Conservation (phyloP, 2,797 vertebrate genomes). For the Simalia tracyae region DNA sequence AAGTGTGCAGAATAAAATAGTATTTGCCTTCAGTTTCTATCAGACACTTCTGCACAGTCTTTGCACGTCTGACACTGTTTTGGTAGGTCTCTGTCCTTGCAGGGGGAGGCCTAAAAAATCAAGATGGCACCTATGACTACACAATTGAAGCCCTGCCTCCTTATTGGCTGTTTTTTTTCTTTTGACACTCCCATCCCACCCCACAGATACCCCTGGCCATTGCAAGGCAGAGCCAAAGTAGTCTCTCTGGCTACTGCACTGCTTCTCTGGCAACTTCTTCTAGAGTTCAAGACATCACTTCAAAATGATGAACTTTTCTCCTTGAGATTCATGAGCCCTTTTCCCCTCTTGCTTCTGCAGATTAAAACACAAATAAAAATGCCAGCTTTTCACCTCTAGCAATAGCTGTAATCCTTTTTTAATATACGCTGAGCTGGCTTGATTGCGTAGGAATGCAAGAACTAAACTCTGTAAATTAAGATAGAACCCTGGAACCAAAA, state of each 20-base stretch:
- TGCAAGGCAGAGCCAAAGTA: background rate
- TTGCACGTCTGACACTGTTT: background rate
- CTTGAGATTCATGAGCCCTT: background rate
- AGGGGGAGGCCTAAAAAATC: background rate
- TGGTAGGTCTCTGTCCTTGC: background rate
- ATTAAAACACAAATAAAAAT: conserved; percentile 4
- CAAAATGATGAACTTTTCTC: background rate
- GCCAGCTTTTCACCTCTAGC: conserved; percentile 23
- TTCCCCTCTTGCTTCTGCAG: conserved; percentile 15
- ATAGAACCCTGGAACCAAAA: conserved; percentile 9
- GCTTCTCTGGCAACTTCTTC: background rate
- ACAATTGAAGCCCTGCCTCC: background rate
- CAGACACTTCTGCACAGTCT: background rate
- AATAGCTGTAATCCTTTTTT: conserved; percentile 25
- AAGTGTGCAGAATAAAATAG: background rate
- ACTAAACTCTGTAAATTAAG: conserved; percentile 4
- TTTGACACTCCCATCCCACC: background rate
- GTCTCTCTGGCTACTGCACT: background rate
- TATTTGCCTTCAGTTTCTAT: background rate
- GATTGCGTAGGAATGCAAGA: conserved; percentile 14
- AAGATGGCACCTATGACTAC: background rate
- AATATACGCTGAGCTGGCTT: conserved; percentile 29
- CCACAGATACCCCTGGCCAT: background rate
- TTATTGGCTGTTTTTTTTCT: background rate
- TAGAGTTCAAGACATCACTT: background rate